Evolutionary conservation across 1,140 invertebrate species (phyloP).

Genomic region (Pseudobourletiella spinata): DNA sequence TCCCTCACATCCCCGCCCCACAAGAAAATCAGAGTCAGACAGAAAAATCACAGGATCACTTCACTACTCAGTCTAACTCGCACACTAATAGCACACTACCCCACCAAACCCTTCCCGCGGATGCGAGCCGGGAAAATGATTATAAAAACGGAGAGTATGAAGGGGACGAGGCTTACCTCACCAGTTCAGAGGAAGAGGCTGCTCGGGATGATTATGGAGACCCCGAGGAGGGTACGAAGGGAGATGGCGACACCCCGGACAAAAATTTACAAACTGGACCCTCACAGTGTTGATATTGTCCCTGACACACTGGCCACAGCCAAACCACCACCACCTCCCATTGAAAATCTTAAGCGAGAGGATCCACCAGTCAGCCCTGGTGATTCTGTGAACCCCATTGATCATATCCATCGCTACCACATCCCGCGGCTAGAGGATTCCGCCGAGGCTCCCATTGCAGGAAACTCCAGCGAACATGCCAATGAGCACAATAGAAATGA

Average conservation of each 20-base stretch:
- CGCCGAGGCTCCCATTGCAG: background rate
- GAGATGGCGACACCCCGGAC: conserved; percentile 1
- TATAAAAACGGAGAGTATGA: background rate
- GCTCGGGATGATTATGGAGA: conserved; percentile 20
- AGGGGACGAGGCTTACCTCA: background rate
- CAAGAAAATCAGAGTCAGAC: background rate
- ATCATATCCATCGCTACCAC: background rate
- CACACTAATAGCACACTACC: background rate
- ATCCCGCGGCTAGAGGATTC: background rate
- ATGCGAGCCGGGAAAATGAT: too few relatives aligned
- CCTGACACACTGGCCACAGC: conserved; percentile 26
- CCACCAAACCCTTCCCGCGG: too few relatives aligned
- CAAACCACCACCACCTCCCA: conserved; percentile 2
- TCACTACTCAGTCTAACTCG: background rate
- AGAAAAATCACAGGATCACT: background rate
- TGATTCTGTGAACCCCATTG: background rate
- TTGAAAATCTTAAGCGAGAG: conserved; percentile 6
- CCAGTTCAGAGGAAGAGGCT: background rate
- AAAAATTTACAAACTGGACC: conserved; percentile 32
- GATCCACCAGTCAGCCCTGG: background rate
- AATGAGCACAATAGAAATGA: background rate
- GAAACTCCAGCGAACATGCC: background rate
- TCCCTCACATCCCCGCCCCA: conserved; percentile 27
- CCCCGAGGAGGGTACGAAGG: conserved; percentile 8
- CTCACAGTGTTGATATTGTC: conserved; percentile 25